These are phyloP conservation scores for Chiloscyllium plagiosum DNA, from an alignment of 2,113 vertebrate species.

Conservation along the genomic window DNA sequence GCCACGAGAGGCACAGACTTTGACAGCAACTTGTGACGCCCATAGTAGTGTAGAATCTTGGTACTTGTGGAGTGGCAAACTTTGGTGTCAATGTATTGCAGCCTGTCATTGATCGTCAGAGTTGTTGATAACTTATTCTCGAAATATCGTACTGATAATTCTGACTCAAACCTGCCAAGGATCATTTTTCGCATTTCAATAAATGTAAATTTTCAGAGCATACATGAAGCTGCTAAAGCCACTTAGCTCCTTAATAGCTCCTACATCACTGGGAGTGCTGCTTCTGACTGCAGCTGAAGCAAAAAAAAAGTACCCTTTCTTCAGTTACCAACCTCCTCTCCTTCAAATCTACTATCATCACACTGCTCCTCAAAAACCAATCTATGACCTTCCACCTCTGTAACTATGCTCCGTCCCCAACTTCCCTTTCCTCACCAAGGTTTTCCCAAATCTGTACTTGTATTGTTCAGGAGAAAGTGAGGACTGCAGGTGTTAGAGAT, in stretches of 20 bases:
- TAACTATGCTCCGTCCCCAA: neutral
- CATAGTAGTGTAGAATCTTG: neutral
- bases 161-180: neutral
- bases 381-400: neutral
- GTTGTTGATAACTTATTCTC: neutral
- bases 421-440: neutral
- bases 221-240: neutral
- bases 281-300: neutral
- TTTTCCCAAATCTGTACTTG: neutral
- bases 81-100: neutral
- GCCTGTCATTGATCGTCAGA: neutral
- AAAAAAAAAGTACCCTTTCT: neutral
- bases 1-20: neutral
- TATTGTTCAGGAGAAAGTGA: neutral
- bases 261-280: neutral
- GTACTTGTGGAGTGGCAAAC: neutral
- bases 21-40: no score
- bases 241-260: neutral
- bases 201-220: neutral
- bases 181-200: neutral
- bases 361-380: neutral
- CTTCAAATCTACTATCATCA: neutral
- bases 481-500: no score
- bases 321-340: neutral
- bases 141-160: neutral